These are phyloP conservation scores for Anguilla rostrata DNA, from an alignment of 2,113 vertebrate species.

Conservation along the genomic window DNA sequence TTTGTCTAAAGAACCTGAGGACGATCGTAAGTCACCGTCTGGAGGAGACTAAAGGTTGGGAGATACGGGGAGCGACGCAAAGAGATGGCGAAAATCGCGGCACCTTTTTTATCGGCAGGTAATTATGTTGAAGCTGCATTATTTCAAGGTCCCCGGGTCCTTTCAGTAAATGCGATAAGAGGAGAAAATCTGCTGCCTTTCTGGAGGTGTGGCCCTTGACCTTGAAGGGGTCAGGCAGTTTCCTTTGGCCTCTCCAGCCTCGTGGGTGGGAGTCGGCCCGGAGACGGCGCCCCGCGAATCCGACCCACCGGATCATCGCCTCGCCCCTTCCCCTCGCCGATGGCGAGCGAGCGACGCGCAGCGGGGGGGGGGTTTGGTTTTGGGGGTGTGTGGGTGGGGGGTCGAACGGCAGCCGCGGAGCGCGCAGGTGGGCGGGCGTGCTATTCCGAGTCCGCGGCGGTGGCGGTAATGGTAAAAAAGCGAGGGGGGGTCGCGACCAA, in stretches of 20 bases:
- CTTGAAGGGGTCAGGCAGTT: constrained; percentile 53
- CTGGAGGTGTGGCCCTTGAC: constrained; percentile 34
- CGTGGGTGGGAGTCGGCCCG: background rate
- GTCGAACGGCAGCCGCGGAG: background rate
- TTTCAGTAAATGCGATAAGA: constrained; percentile 60
- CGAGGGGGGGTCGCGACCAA: background rate
- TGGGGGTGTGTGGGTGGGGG: background rate
- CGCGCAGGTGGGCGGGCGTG: background rate
- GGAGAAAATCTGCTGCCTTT: constrained; percentile 54
- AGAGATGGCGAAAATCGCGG: constrained; percentile 34
- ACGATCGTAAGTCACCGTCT: constrained; percentile 53
- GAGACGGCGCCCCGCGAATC: background rate
- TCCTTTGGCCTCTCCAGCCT: constrained; percentile 32
- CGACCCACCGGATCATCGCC: background rate
- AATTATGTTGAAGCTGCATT: constrained; percentile 68
- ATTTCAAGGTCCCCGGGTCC: constrained; percentile 65
- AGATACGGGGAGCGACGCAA: constrained; percentile 56
- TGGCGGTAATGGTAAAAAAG: background rate
- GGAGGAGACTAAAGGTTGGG: constrained; percentile 47
- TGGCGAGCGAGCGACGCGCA: background rate
- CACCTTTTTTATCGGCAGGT: constrained; percentile 54
- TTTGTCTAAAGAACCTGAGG: background rate
- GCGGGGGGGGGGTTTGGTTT: background rate
- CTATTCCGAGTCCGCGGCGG: background rate
- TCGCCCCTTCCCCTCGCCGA: background rate